These are phyloP conservation scores for Zapornia atra DNA, from an alignment of 2,113 vertebrate species.

Conservation along the genomic window DNA sequence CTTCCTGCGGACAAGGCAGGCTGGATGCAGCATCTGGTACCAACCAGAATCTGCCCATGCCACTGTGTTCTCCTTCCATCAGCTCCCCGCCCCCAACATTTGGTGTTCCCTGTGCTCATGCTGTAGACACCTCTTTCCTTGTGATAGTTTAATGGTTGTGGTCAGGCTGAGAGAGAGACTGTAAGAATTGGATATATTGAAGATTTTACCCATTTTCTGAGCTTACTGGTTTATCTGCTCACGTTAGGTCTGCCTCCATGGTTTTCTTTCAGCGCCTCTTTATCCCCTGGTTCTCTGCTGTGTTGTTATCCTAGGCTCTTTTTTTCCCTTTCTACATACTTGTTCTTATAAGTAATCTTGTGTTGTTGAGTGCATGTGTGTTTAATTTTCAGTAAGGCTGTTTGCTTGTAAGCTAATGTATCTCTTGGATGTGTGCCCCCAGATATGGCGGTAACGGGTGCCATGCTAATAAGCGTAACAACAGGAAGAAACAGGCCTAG, in stretches of 20 bases:
- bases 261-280: not conserved
- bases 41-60: not conserved
- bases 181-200: not conserved
- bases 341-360: not conserved
- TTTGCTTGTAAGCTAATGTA: not conserved
- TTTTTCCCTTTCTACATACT: not conserved
- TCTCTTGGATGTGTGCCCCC: not conserved
- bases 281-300: not conserved
- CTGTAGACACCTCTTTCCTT: not conserved
- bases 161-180: not conserved
- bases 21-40: rapidly evolving
- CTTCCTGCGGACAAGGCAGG: rapidly evolving
- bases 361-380: not conserved
- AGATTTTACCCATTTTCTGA: not conserved
- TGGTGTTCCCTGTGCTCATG: not conserved
- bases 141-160: not conserved
- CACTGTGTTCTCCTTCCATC: not conserved
- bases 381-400: not conserved
- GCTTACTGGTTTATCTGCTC: not conserved
- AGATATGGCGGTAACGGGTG: not conserved
- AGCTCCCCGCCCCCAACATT: too few species aligned
- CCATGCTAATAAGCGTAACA: not conserved
- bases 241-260: not conserved
- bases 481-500: constrained; percentile 38
- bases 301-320: not conserved